Evolutionary conservation across 2,113 vertebrate genomes (phyloP).

Genomic region (Tricholaema leucomelas): DNA sequence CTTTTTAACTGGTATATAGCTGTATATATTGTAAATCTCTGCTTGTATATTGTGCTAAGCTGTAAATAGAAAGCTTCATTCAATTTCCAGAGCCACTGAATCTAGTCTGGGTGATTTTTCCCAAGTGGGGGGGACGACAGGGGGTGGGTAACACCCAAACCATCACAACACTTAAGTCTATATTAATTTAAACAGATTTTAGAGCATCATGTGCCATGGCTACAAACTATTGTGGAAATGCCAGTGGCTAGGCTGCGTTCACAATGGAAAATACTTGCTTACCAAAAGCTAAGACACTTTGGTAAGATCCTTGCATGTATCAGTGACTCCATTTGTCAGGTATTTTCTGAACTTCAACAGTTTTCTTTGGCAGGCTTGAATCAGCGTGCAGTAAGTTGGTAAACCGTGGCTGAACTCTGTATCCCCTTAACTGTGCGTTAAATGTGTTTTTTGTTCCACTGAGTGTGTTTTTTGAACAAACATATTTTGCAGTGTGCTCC

Average conservation of each 20-base stretch:
- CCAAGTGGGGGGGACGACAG: no score
- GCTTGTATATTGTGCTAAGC: no score
- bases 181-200: background rate
- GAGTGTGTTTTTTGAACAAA: background rate
- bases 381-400: background rate
- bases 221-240: background rate
- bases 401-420: background rate
- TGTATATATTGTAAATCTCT: no score
- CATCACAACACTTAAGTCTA: background rate
- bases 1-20: no score
- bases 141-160: no score
- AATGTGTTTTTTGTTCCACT: background rate
- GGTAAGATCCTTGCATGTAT: background rate
- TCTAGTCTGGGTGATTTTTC: no score
- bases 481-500: fast-evolving
- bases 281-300: background rate
- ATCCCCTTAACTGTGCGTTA: background rate
- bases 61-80: no score
- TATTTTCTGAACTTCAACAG: background rate
- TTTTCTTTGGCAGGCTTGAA: background rate
- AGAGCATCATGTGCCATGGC: background rate
- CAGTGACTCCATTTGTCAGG: background rate
- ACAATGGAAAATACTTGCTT: background rate
- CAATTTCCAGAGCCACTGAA: no score
- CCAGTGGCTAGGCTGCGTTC: background rate